Base-by-base conservation (phyloP, 2,888 invertebrate species). In the Conchocele bisecta region DNA sequence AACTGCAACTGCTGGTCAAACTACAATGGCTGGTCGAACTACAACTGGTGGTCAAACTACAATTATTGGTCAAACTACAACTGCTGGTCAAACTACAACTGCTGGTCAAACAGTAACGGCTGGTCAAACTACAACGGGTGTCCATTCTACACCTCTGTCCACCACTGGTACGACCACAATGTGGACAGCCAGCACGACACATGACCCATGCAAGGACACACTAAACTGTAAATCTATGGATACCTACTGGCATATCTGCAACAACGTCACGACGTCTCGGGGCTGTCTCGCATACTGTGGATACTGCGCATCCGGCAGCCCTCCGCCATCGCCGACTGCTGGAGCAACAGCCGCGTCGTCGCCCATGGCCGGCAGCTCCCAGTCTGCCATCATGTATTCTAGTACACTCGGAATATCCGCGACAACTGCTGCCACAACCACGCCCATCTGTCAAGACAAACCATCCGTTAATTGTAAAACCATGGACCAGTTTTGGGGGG, bases 271-370 rank as follows among this genome's bases (percentile, higher is more conserved):
- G 13, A 59, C 67, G 13, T 53, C 67, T 29, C 29, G 42, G 15
- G 53, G 58, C 5, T 67, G 67, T 35, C 33, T 67, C 4, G 42
- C 53, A 24, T 73, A 53, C 39, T 67, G 67, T 42, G 72, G 72
- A 4, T 67, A 35, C 26, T 67, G 67, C 26, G 53, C 60, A 11
- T 61, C 61, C 0, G 56, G 56, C 15, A 42, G 37, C 3, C 60
- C 67, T 15, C 37, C 22, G 33, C 24, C 39, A 24, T 33, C 66
- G 41, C 11, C 51, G 13, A 31, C 59, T 24, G 35, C 59, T 13
- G 20, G 17, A 37, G 46, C 48, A n/a, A 15, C 53, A 24, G 11
- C 29, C 26, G 39, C 53, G n/a, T 41, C 61, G 11, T n/a, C 31
- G 35, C 22, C 39, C 31, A 6, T 9, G 17, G 31, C 59, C n/a